Percentiles rank a stretch among this genome's conserved stretches.
Evolutionary conservation across 1,140 invertebrate species (phyloP).

Genomic region (Triops cancriformis): DNA sequence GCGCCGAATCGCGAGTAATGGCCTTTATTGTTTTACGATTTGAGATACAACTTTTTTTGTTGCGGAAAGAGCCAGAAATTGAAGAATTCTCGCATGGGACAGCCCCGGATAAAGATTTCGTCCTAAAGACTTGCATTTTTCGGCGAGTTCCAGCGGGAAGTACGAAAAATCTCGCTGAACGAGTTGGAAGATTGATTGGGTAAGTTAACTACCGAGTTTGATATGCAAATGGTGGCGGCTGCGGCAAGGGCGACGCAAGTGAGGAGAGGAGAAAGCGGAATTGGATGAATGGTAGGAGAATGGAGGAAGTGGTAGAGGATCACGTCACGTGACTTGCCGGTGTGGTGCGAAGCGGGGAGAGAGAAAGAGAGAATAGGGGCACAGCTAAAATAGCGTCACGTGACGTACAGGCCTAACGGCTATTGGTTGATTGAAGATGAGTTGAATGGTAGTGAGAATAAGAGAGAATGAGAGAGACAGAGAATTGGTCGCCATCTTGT

Average conservation of each 20-base stretch:
- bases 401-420: background rate
- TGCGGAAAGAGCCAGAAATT: background rate
- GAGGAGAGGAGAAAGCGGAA: slow-evolving; percentile 17
- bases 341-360: background rate
- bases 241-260: slow-evolving; percentile 17
- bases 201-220: slow-evolving; percentile 11
- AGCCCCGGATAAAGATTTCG: background rate
- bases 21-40: background rate
- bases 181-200: background rate
- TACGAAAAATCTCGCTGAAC: background rate
- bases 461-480: background rate
- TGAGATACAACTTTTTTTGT: background rate
- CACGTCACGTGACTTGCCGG: slow-evolving; percentile 18
- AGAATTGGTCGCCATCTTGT: slow-evolving; percentile 7
- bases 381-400: slow-evolving; percentile 5
- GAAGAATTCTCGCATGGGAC: background rate
- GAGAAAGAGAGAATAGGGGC: slow-evolving; percentile 2
- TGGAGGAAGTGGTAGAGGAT: slow-evolving; percentile 18
- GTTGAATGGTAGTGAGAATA: slow-evolving; percentile 14
- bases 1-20: background rate
- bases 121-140: background rate
- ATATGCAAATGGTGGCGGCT: slow-evolving; percentile 7
- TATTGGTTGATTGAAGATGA: slow-evolving; percentile 11
- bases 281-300: slow-evolving; percentile 22
- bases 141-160: background rate